A percentile compares a stretch with the other conserved stretches of the same genome.
These are phyloP conservation scores for Sweltsa coloradensis DNA, from an alignment of 1,140 invertebrate genomes.

Conservation along the genomic window DNA sequence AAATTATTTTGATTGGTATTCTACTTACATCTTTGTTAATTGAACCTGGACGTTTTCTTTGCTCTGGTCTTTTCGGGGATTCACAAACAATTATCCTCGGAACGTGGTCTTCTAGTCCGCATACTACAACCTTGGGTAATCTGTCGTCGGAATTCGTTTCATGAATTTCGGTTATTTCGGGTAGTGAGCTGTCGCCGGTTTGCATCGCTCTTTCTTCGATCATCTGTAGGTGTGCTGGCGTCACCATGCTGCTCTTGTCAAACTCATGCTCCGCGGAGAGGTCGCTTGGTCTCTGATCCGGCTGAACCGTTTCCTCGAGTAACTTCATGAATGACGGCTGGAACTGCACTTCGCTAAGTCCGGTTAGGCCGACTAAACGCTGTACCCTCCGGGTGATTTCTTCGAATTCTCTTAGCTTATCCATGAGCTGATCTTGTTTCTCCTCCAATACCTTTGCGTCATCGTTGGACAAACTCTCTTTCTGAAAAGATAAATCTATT, in stretches of 20 bases:
- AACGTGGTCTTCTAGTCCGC: constrained; percentile 18
- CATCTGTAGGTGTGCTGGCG: background rate
- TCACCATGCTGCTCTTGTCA: background rate
- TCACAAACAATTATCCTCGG: constrained; percentile 30
- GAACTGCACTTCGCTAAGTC: constrained; percentile 7
- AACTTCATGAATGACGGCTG: background rate
- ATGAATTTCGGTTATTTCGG: background rate
- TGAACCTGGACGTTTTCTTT: too few relatives aligned
- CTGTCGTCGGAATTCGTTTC: background rate
- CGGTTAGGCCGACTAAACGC: constrained; percentile 23
- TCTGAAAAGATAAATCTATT: constrained; percentile 19
- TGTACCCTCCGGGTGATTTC: constrained; percentile 26
- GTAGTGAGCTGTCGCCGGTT: too few relatives aligned
- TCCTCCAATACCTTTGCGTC: constrained; percentile 23
- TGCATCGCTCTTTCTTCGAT: background rate
- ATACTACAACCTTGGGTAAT: background rate
- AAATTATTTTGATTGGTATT: too few relatives aligned
- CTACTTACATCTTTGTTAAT: too few relatives aligned
- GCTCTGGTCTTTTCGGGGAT: too few relatives aligned
- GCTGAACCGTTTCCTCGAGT: background rate
- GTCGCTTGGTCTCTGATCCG: background rate
- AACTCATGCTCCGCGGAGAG: background rate
- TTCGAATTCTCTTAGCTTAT: constrained; percentile 28
- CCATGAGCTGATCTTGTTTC: constrained; percentile 23
- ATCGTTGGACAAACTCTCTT: constrained; percentile 26